Base-by-base conservation (phyloP, 2,797 vertebrate genomes). In the Tadarida brasiliensis region DNA sequence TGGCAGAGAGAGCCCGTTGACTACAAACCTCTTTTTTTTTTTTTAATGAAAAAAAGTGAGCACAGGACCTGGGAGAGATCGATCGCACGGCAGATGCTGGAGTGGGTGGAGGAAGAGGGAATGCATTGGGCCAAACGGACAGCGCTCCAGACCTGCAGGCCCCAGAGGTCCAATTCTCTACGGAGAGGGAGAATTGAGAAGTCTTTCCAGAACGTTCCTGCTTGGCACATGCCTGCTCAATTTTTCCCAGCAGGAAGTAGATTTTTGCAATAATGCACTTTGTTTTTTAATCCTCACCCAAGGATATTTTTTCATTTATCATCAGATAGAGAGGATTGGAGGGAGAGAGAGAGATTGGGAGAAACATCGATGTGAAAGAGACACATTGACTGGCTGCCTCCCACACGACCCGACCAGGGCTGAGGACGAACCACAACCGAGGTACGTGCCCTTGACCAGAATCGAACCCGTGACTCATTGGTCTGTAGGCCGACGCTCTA, bases 1-100 rank as follows among this genome's bases (percentile, higher is more conserved):
- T 33, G 35, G 94, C 74, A 49, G 65, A 59, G 54, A 86, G 68
- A 84, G 51, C 81, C 61, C n/a, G 24, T 49, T 83, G 82, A 78
- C 65, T 74, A 59, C 87, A 88, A 83, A 26, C 30, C 44, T 67
- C 56, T 65, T 56, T 76, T 74, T 68, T 51, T 22, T 76, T 87
- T 70, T 67, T 57, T 47, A 49, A 76, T 33, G 24, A 22, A 30
- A 63, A 63, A 93, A 86, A 57, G 35, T 54, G 70, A 83, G 73
- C 89, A 33, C 14, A 51, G 56, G 33, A 19, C 89, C 61, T 63
- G 67, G 51, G 76, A 95, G 65, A 61, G 51, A 76, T 0, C 24
- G 84, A 91, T 87, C 65, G 63, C 12, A 17, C 30, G 5, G 33
- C 17, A 35, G 76, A 15, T 56, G 33, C 22, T 30, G 35, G 76